phyloP scores from a whole-genome alignment of 2,113 vertebrate species.

The Philantomba maxwellii region DNA sequence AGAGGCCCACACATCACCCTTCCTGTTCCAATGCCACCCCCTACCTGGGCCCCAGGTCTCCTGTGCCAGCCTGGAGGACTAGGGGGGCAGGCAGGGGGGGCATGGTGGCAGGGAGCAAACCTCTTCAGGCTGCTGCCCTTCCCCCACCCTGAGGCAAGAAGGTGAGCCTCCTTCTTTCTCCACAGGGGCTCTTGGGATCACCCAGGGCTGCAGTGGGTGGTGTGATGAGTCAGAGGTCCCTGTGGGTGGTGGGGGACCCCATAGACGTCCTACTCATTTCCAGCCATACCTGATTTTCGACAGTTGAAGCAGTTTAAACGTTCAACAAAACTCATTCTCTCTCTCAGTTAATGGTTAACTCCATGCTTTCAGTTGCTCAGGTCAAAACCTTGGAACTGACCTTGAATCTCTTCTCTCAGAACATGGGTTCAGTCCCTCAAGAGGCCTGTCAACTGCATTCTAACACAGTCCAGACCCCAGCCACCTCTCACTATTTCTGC shows the following conservation, averaged over 20 bases:
- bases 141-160: not conserved
- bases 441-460: not conserved
- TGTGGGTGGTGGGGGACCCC: not conserved
- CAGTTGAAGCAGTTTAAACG: not conserved
- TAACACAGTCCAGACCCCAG: not conserved
- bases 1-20: not conserved
- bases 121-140: not conserved
- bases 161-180: not conserved
- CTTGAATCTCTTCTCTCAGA: not conserved
- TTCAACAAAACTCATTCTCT: not conserved
- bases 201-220: too few species aligned
- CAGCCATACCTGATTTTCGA: not conserved
- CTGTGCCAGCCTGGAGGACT: not conserved
- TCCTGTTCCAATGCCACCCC: not conserved
- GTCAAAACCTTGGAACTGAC: not conserved
- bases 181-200: not conserved
- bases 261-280: not conserved
- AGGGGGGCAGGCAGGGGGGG: fast-evolving
- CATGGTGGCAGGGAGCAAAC: not conserved
- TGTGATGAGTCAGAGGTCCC: not conserved
- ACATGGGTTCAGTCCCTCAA: too few species aligned
- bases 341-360: not conserved
- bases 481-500: not conserved
- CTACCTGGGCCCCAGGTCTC: not conserved
- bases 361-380: not conserved